phyloP scores from a whole-genome alignment of 2,888 invertebrate species.

The Lasioglossum vierecki region DNA sequence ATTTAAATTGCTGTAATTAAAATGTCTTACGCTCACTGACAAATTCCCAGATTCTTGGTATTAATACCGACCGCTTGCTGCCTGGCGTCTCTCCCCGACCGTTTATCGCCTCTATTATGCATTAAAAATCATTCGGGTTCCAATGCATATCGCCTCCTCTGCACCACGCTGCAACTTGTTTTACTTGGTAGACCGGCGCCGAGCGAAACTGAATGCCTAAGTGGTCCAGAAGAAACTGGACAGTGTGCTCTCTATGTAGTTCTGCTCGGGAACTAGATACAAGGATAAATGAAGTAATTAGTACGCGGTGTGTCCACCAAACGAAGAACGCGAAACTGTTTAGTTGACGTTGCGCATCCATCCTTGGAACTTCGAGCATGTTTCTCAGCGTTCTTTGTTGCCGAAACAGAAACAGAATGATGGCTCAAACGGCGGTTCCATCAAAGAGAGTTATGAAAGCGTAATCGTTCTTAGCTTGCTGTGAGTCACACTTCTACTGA shows the following conservation, averaged over 20 bases:
- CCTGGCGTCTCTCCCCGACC: constrained; percentile 9
- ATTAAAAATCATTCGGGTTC: constrained; percentile 5
- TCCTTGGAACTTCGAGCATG: background rate
- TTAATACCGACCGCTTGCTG: constrained; percentile 62
- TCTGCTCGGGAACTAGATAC: background rate
- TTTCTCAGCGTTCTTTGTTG: background rate
- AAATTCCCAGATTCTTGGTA: constrained; percentile 73
- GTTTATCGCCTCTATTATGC: constrained; percentile 19
- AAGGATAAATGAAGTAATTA: background rate
- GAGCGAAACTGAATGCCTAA: background rate
- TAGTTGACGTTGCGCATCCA: background rate
- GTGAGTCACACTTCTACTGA: background rate
- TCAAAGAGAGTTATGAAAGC: background rate
- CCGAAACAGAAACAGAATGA: background rate
- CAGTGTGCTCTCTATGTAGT: background rate
- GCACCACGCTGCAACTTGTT: background rate
- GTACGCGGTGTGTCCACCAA: background rate
- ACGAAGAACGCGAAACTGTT: background rate
- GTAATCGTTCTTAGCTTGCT: background rate
- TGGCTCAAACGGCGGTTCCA: background rate
- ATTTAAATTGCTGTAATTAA: constrained; percentile 84
- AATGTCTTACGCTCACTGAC: constrained; percentile 76
- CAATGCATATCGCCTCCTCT: background rate
- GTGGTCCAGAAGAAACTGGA: background rate
- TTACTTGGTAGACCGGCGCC: background rate